phyloP scores from a whole-genome alignment of 35 echinoderm and acorn worm genomes.

The Acanthaster planci region DNA sequence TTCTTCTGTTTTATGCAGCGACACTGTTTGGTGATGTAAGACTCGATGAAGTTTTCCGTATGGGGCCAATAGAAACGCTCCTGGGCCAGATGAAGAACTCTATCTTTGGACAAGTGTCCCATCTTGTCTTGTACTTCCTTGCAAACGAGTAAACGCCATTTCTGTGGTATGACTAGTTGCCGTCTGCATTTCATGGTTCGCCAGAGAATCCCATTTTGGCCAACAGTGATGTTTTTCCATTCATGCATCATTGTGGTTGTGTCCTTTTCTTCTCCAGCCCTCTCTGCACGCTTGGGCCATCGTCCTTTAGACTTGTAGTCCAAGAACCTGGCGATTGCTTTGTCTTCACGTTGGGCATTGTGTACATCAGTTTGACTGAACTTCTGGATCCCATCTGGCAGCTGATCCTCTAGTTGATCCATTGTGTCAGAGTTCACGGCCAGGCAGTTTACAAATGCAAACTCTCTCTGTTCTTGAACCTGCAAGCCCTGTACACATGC shows the following conservation, averaged over 20 bases:
- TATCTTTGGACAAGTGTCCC: conserved; percentile 52
- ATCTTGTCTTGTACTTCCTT: conserved; percentile 57
- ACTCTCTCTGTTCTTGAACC: conserved; percentile 13
- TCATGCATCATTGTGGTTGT: conserved; percentile 47
- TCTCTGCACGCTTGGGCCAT: conserved; percentile 25
- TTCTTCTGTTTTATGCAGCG: conserved; percentile 4
- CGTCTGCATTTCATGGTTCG: conserved; percentile 18
- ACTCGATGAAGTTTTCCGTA: conserved; percentile 41
- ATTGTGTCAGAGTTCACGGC: neutral
- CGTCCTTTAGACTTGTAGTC: conserved; percentile 33
- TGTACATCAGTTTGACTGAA: conserved; percentile 2
- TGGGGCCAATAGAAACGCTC: no score
- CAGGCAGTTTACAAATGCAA: conserved; percentile 19
- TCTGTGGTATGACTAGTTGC: conserved; percentile 48
- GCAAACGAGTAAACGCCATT: neutral
- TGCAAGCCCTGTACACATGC: conserved; percentile 39
- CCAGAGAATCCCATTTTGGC: conserved; percentile 36
- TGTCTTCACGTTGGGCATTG: conserved; percentile 46
- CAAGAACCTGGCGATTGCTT: neutral
- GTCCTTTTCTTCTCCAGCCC: neutral
- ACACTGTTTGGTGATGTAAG: conserved; percentile 36
- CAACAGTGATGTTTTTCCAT: conserved; percentile 44
- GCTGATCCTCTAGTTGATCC: neutral
- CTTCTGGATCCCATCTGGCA: neutral
- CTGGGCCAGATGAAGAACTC: conserved; percentile 18